Percentiles rank a stretch among this genome's conserved stretches.
Conservation (phyloP, 2,888 invertebrate genomes). For the Caenorhabditis drosophilae region DNA sequence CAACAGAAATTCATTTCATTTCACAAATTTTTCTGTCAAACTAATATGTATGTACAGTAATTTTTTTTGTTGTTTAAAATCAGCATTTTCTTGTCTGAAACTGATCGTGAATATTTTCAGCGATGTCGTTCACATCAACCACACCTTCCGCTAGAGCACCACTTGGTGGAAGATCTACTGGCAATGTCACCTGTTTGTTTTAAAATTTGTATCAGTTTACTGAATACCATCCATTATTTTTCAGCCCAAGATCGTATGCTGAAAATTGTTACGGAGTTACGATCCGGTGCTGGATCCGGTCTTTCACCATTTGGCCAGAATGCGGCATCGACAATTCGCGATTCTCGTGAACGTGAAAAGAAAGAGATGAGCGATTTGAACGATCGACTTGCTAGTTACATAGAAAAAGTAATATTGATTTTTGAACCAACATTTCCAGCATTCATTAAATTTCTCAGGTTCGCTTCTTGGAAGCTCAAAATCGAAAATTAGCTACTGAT, state of each 20-base stretch:
- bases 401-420: constrained; percentile 71
- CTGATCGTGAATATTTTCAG: constrained; percentile 40
- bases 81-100: no score
- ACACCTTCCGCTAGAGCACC: constrained; percentile 53
- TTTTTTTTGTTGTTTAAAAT: no score
- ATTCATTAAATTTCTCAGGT: constrained; percentile 47
- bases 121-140: constrained; percentile 48
- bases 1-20: no score
- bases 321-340: constrained; percentile 71
- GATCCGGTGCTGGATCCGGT: constrained; percentile 40
- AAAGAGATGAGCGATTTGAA: constrained; percentile 73
- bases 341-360: constrained; percentile 71
- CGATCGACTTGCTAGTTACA: constrained; percentile 73
- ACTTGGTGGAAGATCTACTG: constrained; percentile 48
- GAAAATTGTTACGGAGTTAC: constrained; percentile 67
- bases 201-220: neutral
- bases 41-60: no score
- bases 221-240: neutral
- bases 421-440: neutral
- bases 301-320: constrained; percentile 53
- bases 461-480: constrained; percentile 70
- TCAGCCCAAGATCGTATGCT: constrained; percentile 59
- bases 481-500: constrained; percentile 69
- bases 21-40: no score
- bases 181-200: constrained; percentile 30